Evolutionary conservation across 92 coral and sea anemone genomes (phyloP).

Genomic region (Palythoa heliodiscus): DNA sequence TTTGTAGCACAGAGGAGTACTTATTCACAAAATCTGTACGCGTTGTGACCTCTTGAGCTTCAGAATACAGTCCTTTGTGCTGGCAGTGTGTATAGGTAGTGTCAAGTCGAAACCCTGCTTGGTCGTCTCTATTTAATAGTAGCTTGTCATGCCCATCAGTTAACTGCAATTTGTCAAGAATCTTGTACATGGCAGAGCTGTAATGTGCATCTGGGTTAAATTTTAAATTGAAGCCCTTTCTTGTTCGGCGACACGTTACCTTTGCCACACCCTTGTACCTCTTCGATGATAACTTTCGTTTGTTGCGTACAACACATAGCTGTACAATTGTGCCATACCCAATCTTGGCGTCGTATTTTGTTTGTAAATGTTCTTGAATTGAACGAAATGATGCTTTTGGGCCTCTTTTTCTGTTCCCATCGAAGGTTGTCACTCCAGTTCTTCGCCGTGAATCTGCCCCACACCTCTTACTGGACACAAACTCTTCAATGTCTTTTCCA

Average conservation of each 20-base stretch:
- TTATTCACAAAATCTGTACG: conserved; percentile 59
- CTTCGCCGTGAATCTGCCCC: conserved; percentile 63
- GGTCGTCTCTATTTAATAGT: conserved; percentile 48
- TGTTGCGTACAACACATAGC: conserved; percentile 43
- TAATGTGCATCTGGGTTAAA: conserved; percentile 63
- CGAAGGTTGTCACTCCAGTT: conserved; percentile 55
- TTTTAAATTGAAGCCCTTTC: conserved; percentile 54
- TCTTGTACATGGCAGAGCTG: conserved; percentile 34
- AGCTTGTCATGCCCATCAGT: conserved; percentile 51
- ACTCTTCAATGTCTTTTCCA: conserved; percentile 54
- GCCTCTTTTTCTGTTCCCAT: conserved; percentile 46
- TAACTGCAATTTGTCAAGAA: conserved; percentile 47
- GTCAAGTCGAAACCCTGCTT: conserved; percentile 50
- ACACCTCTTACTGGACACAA: conserved; percentile 49
- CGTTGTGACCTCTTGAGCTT: conserved; percentile 53
- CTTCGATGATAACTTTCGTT: conserved; percentile 42
- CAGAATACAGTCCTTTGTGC: conserved; percentile 44
- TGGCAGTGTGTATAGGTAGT: conserved; percentile 53
- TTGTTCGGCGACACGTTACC: conserved; percentile 60
- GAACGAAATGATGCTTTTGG: conserved; percentile 49
- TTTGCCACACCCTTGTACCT: conserved; percentile 58
- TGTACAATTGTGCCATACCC: conserved; percentile 53
- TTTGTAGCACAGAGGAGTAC: conserved; percentile 54
- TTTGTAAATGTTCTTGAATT: conserved; percentile 38
- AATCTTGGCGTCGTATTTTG: conserved; percentile 47